Evolutionary conservation across 2,797 vertebrate species (phyloP), one percentile per base, ranked within the genome.

Genomic region (Cirrhinus molitorella): DNA sequence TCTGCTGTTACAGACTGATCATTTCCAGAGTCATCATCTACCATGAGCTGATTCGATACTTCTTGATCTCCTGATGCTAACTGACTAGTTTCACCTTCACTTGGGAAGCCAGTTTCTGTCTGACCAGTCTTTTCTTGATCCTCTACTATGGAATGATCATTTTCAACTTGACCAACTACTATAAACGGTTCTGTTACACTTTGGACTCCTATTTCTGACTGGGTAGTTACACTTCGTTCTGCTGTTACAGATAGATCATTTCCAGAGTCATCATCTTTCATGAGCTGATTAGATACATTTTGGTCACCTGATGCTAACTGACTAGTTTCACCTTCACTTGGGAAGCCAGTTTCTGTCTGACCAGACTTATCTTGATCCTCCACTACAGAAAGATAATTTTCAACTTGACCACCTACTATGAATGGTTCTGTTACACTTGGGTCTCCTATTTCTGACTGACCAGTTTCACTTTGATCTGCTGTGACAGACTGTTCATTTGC

Each of bases 21-120:
- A 10, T 67, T 25, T 68, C 61, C 70, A 31, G 23, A 49, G 16
- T 31, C 70, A 25, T 11, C 47, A 25, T 11, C 47, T 11, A 28
- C n/a, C 25, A 8, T 45, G 2, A 1, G 76, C 12, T 75, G 3
- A 23, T 16, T 21, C 6, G 49, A 47, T 19, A 23, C 1, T 40
- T 23, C n/a, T n/a, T 82, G 66, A 40, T 31, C 45, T 10, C 17
- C 37, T 3, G 31, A 73, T 13, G 31, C 17, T 3, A 45, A 17
- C 25, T 2, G 51, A 59, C 19, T 74, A 10, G 49, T 61, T 45
- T 51, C 74, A 17, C n/a, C 81, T 75, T 83, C 47, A 76, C 21
- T 34, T 53, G 11, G 6, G 16, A 68, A 28, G 23, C 2, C 8
- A 3, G 37, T 68, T 80, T 53, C 21, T 55, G 31, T 25, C n/a